Base-by-base conservation (phyloP, 2,797 vertebrate species). In the Notolepis coatsorum region DNA sequence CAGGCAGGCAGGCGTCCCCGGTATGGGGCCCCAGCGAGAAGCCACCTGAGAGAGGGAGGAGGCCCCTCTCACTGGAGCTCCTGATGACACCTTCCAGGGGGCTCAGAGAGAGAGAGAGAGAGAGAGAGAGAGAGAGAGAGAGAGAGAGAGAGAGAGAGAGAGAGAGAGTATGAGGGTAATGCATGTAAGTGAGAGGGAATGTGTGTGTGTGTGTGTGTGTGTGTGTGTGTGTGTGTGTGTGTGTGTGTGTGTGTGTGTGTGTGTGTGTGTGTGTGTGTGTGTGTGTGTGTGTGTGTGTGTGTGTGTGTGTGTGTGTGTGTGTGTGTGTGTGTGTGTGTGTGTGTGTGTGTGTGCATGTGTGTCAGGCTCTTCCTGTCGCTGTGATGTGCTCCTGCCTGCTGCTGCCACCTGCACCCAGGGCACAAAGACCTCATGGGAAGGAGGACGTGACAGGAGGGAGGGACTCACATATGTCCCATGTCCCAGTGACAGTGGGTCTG, bases 381-480 rank as follows among this genome's bases (percentile, higher is more conserved):
- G 76, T 74, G 90, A 90, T 86, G 81, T 73, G 66, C 81, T 79
- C 84, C 88, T 88, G 80, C 79, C 85, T 89, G 85, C 86, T 84
- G 71, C 86, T 90, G 84, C 86, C 89, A 90, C 87, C 91, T 88
- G 81, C 80, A 81, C 81, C 81, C 69, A 72, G 51, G 68, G 82
- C 83, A 93, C 91, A 93, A 91, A 89, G 73, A 84, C 81, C 84
- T 83, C 87, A 91, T 88, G 89, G 90, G 91, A 91, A 88, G 92
- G 86, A 73, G 65, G 84, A 93, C 91, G 70, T 92, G 92, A 93
- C 89, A 89, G 90, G 90, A 81, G 90, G 90, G 93, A 86, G 91
- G 91, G 88, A 84, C 86, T 92, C 93, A 93, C 93, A 95, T 93
- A 97, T 96, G 95, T 92, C 92, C 92, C 95, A 84, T 93, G 92